Evolutionary conservation across 2,888 invertebrate species (phyloP), one percentile per base, ranked within the genome.

Genomic region (Lordiphosa andalusiaca): DNA sequence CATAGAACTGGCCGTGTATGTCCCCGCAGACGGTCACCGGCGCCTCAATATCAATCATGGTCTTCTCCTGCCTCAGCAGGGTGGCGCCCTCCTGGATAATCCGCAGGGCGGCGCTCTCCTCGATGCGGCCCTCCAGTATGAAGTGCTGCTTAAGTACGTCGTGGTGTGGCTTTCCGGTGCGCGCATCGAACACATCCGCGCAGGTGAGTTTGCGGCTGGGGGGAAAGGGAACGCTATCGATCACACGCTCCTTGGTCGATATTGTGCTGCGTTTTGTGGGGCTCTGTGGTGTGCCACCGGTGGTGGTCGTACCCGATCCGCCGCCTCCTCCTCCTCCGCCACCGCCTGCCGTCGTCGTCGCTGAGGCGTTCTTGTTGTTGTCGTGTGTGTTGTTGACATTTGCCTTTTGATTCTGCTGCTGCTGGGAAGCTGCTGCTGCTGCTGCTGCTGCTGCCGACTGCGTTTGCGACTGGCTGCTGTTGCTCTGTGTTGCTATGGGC

Each of bases 1-100:
- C 99, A 92, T 98, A 99, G 92, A 99, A 99, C 93, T 99, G 99
- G 87, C 99, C 99, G 92, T 99, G 99, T 90, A 99, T 98, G 91
- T 99, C 99, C 87, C 99, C 99, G 92, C 99, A 99, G 75, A 99
- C 98, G 4, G 99, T 99, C 90, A 99, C 99, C 85, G 99, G 99
- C 86, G 99, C 99, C 92, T 99, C 99, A 91, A 99, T 98, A 91
- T 99, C 99, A 90, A 99, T 98, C 98, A 99, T 99, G 83, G 98
- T 99, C 92, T 98, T 98, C 92, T 99, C 99, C 89, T 97, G 87
- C 13, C 88, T 86, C 89, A 99, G 93, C 88, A 99, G 92, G 80
- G 94, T 92, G 89, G 95, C 95, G 87, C 99, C 98, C 91, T 99
- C 98, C 91, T 97, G 97, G 90, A 99, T 98, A 91, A 99, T 98